Conservation (phyloP, 2,113 vertebrate genomes). For the Sorex araneus region DNA sequence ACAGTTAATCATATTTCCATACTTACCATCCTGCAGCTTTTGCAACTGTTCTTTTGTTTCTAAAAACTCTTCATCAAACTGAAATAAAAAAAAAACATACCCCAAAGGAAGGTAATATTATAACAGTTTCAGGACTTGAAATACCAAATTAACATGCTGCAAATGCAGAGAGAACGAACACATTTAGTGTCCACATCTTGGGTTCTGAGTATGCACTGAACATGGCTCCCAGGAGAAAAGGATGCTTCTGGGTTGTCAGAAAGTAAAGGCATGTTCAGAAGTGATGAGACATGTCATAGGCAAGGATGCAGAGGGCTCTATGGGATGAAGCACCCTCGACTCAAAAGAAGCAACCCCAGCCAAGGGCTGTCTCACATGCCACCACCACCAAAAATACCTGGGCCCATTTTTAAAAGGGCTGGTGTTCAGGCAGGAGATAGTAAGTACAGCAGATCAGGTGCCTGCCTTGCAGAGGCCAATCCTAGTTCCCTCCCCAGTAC, state of each 20-base stretch:
- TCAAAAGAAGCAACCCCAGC: background rate
- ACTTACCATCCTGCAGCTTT: conserved; percentile 92
- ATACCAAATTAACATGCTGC: background rate
- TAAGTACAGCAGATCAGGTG: background rate
- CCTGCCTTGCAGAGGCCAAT: too few relatives aligned
- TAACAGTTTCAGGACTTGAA: background rate
- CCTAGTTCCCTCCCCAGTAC: too few relatives aligned
- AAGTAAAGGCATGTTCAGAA: background rate
- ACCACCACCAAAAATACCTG: background rate
- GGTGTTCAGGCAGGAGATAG: background rate
- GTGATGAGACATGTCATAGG: background rate
- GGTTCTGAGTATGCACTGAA: background rate
- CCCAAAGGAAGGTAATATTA: conserved; percentile 16
- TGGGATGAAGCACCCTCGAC: background rate
- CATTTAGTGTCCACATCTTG: background rate
- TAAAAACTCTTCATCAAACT: conserved; percentile 94
- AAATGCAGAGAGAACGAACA: background rate
- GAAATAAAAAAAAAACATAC: conserved; percentile 38
- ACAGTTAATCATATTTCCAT: background rate
- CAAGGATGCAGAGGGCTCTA: background rate
- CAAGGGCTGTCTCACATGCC: background rate
- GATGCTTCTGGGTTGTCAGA: background rate
- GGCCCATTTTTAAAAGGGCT: background rate
- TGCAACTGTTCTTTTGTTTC: conserved; percentile 90
- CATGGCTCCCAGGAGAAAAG: background rate